phyloP scores from a whole-genome alignment of 2,888 invertebrate species.

The Carabus problematicus region DNA sequence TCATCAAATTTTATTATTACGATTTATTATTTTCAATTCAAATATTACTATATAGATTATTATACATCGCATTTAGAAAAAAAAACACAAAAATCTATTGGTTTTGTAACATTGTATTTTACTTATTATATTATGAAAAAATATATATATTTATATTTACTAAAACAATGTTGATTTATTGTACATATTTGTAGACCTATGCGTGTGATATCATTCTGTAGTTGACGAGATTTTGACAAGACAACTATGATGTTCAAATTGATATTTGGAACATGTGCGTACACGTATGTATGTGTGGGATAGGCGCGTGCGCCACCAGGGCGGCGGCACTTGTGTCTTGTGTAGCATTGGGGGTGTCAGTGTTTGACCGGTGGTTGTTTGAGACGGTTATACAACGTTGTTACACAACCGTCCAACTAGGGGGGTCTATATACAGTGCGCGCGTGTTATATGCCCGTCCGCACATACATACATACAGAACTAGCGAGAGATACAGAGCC shows the following conservation, averaged over 20 bases:
- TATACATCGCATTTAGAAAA: no score
- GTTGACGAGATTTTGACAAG: no score
- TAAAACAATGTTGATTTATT: background rate
- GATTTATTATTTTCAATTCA: conserved; percentile 1
- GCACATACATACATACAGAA: no score
- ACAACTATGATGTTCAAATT: no score
- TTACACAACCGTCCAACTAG: no score
- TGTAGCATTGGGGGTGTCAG: background rate
- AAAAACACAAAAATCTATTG: conserved; percentile 3
- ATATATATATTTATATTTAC: conserved; percentile 18
- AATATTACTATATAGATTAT: no score
- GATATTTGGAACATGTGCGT: background rate
- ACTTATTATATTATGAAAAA: conserved; percentile 8
- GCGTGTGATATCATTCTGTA: no score
- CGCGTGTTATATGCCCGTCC: no score
- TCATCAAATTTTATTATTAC: conserved; percentile 24
- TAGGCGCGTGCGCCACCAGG: conserved; percentile 7
- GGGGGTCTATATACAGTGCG: no score
- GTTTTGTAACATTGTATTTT: conserved; percentile 12
- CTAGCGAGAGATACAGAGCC: no score
- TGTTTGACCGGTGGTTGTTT: background rate
- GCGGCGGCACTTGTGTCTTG: background rate
- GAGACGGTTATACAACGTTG: no score
- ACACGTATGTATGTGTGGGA: background rate
- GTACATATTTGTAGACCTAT: no score